Evolutionary conservation across 2,888 invertebrate genomes (phyloP), one percentile per base, ranked within the genome.

Genomic region (Thyatira batis): DNA sequence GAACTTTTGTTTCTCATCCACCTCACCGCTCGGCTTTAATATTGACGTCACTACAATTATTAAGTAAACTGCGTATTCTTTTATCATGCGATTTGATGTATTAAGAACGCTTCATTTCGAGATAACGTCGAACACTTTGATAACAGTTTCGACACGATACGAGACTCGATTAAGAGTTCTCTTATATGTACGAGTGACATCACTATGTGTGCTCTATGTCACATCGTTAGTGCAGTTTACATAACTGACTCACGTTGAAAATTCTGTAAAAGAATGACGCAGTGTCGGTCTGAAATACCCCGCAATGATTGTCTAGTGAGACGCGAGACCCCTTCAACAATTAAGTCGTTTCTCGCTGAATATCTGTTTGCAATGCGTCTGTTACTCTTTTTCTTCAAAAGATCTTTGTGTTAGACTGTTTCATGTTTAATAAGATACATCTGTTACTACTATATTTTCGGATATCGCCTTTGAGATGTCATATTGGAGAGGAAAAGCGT

Each of bases 1-100:
- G 76, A 87, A 87, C 85, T 86, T 89, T 90, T 89, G 90, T 89
- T 90, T 85, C 86, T 83, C 63, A 61, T 72, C 57, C 61, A 65
- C 66, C 51, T 78, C 80, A 78, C 80, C 81, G 76, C 73, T 75
- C 65, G 69, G 73, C 69, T 78, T 80, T 75, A 71, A 69, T 66
- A 60, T 73, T 80, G 78, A 84, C 87, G 86, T 88, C 87, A 87
- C 71, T 63, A 58, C 66, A 58, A 71, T 81, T 82, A 79, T 82
- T 84, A 78, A 78, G 80, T 78, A 80, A 77, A 81, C 81, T 76
- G 56, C 58, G 72, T 64, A 63, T 70, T 69, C 64, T 74, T 78
- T 81, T 79, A 78, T 77, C 73, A 67, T 62, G 58, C 61, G 59
- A 76, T 75, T 78, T 76, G 72, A 72, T 69, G 71, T 72, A 74